A percentile compares a stretch with the other conserved stretches of the same genome.
These are phyloP conservation scores for Meiosimyza platycephala DNA, from an alignment of 2,888 invertebrate species.

Conservation along the genomic window DNA sequence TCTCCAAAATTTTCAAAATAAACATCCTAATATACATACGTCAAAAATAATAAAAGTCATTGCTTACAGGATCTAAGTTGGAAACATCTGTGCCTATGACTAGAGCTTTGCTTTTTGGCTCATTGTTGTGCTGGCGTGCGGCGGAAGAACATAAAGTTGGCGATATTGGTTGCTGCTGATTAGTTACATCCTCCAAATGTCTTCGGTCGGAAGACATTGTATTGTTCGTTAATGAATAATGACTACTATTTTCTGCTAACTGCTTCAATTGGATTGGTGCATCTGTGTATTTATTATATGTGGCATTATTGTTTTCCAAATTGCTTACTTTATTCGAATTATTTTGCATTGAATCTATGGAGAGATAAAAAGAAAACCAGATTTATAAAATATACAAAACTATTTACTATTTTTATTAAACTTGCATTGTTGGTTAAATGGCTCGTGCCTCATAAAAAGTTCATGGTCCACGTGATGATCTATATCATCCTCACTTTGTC, in stretches of 20 bases:
- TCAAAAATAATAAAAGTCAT: not conserved
- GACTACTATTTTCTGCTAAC: conserved; percentile 49
- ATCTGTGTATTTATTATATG: conserved; percentile 65
- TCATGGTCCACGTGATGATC: conserved; percentile 61
- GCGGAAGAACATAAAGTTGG: conserved; percentile 51
- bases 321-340: conserved; percentile 48
- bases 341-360: conserved; percentile 6
- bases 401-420: conserved; percentile 20
- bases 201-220: conserved; percentile 50
- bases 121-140: conserved; percentile 52
- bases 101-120: conserved; percentile 70
- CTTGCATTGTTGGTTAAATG: conserved; percentile 60
- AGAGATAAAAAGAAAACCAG: conserved; percentile 39
- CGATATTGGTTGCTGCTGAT: conserved; percentile 55
- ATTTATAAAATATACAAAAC: not conserved
- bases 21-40: not conserved
- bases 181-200: conserved; percentile 60
- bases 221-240: conserved; percentile 21
- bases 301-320: conserved; percentile 55
- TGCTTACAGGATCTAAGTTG: conserved; percentile 76
- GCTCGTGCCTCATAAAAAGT: conserved; percentile 56
- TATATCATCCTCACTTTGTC: conserved; percentile 67
- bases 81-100: conserved; percentile 77
- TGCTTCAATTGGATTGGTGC: conserved; percentile 62
- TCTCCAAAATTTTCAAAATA: too few relatives aligned